Base-by-base conservation (phyloP, 2,797 vertebrate genomes). In the Amblyopsis hoosieri region DNA sequence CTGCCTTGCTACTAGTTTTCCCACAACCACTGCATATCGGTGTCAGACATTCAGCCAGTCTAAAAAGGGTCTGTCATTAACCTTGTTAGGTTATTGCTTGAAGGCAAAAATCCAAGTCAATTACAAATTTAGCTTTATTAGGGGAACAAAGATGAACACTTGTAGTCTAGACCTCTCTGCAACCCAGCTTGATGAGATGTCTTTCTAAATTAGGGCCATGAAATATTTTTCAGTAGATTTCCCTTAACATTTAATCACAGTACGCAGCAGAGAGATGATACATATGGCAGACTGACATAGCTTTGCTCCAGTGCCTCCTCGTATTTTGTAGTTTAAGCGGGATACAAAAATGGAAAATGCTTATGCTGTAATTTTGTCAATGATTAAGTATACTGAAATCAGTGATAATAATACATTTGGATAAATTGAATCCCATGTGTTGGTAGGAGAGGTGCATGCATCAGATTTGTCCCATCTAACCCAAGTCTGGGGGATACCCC, bases 51-150 rank as follows among this genome's bases (percentile, higher is more conserved):
- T 86, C 73, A 88, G 82, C 87, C 85, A 85, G 86, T 89, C 91
- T 93, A 93, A 90, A 91, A 93, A 92, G 87, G 87, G 89, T 84
- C 89, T 92, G 82, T 92, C 89, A 92, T 93, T 93, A 93, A 90
- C 92, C 88, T 92, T 91, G 87, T 91, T 92, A 92, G 92, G 91
- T 93, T 91, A 91, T 61, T 75, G 93, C 93, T 91, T 87, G 85
- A 69, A 89, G 93, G 84, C 85, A 88, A 90, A 86, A 85, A 78
- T 85, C 85, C 67, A 84, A 94, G 88, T 92, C 91, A 92, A 91
- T 93, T 93, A 93, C 85, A 84, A 82, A 78, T 90, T 88, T 84
- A 81, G 86, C 80, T 81, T 85, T 82, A 86, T 81, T 80, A 70
- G 64, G 75, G 75, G 83, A 87, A 77, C 75, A 87, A 86, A 87